Evolutionary conservation across 1,140 invertebrate genomes (phyloP), one percentile per base, ranked within the genome.

Genomic region (Cyclina sinensis): DNA sequence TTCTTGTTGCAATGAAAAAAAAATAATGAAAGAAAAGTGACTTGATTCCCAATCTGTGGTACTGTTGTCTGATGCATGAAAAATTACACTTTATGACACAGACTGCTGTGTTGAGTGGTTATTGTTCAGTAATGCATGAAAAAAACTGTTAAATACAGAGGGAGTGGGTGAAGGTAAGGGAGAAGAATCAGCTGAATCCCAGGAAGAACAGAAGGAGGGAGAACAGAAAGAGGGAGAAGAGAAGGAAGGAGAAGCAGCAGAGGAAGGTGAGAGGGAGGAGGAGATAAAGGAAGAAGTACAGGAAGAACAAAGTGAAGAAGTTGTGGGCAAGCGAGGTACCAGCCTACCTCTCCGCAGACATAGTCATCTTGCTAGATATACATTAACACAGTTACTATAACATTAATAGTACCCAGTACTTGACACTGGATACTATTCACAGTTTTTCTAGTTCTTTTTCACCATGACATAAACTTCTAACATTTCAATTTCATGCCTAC

Each of bases 231-330:
- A 57, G 27, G 82, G 83, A 46, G 86, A 88, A 30, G 78, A 65
- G 59, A 35, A 51, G 32, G 48, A 21, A 2, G 74, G 48, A 16
- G 74, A 78, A 57, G 24, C 12, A 51, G 54, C 68, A 86, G 37
- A 54, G 57, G 89, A 87, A 51, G 90, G 89, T 73, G 86, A 90
- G 59, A 70, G 68, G 3, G 89, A 86, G 59, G 89, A 92, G 48
- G 86, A 89, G 37, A 82, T 74, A 32, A 79, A 90, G 59, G 93
- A 91, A 65, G 73, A 27, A 7, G 80, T 54, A 30, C 76, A 86
- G 35, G 86, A 86, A 30, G 78, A 65, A 73, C 43, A 51, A 51
- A 73, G n/a, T 5, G 74, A 78, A 51, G 74, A 78, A 54, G 32
- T 37, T 39, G 62, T 32, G 14, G 35, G 21, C 18, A 70, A 70